These are phyloP conservation scores for Brotula barbata DNA, from an alignment of 2,797 vertebrate genomes.

Conservation along the genomic window DNA sequence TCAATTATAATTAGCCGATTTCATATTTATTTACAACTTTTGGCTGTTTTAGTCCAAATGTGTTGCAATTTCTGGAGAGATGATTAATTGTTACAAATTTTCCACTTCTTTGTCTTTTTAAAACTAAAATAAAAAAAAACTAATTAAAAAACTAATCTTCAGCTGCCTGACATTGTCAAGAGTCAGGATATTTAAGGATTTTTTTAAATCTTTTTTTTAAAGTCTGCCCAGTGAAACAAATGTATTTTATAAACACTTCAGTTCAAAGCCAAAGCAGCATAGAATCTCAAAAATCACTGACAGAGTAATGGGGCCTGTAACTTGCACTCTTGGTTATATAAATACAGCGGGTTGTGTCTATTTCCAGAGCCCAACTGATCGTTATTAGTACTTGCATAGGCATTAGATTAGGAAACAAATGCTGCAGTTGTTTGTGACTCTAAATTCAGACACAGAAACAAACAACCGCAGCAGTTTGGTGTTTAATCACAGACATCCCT, in stretches of 20 bases:
- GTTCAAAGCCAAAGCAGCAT: neutral
- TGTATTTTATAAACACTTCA: no score
- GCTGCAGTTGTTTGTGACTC: neutral
- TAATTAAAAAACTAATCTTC: neutral
- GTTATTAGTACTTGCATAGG: constrained; percentile 5
- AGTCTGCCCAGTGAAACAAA: no score
- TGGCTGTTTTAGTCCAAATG: no score
- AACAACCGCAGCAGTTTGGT: constrained; percentile 36
- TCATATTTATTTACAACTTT: no score
- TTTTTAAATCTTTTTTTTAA: no score
- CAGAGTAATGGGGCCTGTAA: neutral
- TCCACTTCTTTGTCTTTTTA: no score
- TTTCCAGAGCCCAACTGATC: constrained; percentile 12
- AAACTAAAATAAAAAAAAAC: no score
- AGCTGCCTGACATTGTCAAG: neutral
- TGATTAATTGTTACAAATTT: no score
- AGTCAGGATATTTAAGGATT: no score
- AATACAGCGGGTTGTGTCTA: neutral
- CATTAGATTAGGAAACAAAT: constrained; percentile 31
- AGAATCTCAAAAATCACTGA: neutral
- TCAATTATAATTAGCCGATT: constrained; percentile 44
- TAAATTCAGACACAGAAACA: constrained; percentile 24
- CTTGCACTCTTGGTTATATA: no score
- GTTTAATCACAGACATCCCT: constrained; percentile 36
- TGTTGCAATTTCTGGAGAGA: no score